These are phyloP conservation scores for Nomada hirtipes DNA, from an alignment of 2,888 invertebrate species.

Conservation along the genomic window DNA sequence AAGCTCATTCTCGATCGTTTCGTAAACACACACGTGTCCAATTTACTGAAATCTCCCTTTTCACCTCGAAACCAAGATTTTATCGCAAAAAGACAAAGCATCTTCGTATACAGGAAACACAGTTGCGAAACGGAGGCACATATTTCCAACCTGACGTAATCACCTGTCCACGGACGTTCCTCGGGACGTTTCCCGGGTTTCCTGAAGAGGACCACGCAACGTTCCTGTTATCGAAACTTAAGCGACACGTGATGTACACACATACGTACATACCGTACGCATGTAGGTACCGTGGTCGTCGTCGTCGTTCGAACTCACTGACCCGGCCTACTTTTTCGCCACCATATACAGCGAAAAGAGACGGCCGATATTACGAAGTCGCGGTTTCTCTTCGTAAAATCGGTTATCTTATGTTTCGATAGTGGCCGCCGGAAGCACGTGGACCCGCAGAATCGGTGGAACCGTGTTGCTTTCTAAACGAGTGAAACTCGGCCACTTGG, in stretches of 20 bases:
- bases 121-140: background rate
- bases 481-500: slow-evolving; percentile 48
- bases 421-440: slow-evolving; percentile 31
- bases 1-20: too few species aligned
- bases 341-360: slow-evolving; percentile 71
- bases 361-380: slow-evolving; percentile 58
- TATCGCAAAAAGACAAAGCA: background rate
- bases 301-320: slow-evolving; percentile 53
- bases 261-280: too few species aligned
- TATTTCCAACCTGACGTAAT: background rate
- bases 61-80: too few species aligned
- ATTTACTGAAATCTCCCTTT: too few species aligned
- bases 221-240: slow-evolving; percentile 58
- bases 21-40: too few species aligned
- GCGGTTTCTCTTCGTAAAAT: slow-evolving; percentile 76
- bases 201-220: slow-evolving; percentile 25
- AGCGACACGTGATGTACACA: slow-evolving; percentile 34
- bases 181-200: slow-evolving; percentile 9
- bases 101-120: background rate
- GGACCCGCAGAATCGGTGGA: slow-evolving; percentile 66
- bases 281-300: slow-evolving; percentile 43
- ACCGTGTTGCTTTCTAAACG: slow-evolving; percentile 79
- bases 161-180: slow-evolving; percentile 5
- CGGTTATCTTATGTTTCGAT: slow-evolving; percentile 67
- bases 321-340: slow-evolving; percentile 80